phyloP scores from a whole-genome alignment of 2,113 vertebrate genomes.

The Oreochromis aureus region DNA sequence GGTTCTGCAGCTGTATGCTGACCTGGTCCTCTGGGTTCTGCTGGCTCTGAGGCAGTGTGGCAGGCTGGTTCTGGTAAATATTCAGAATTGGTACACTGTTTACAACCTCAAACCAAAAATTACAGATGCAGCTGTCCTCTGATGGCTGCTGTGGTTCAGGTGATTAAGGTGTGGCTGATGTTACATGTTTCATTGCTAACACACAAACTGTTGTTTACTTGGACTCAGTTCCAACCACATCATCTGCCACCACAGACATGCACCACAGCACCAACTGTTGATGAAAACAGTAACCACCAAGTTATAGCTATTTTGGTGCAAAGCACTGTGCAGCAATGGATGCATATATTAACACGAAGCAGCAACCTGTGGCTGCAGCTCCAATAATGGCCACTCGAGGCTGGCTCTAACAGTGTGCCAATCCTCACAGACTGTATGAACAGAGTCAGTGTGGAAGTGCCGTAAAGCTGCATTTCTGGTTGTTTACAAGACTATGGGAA shows the following conservation, averaged over 20 bases:
- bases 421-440: background rate
- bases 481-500: background rate
- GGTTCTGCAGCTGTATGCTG: conserved; percentile 20
- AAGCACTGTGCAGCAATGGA: background rate
- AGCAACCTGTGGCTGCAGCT: background rate
- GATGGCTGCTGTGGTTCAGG: background rate
- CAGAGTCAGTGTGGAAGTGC: background rate
- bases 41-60: background rate
- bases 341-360: background rate
- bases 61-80: background rate
- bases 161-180: background rate
- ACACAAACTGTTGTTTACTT: background rate
- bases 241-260: background rate
- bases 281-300: background rate
- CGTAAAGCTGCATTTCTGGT: background rate
- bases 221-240: background rate
- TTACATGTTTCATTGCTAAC: background rate
- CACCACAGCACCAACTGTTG: background rate
- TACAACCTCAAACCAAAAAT: background rate
- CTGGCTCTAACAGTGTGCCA: background rate
- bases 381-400: background rate
- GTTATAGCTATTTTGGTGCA: background rate
- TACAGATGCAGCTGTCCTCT: background rate
- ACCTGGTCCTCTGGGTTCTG: conserved; percentile 16
- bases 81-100: background rate